Conservation (phyloP, 2,797 vertebrate species). For the Spheniscus humboldti region DNA sequence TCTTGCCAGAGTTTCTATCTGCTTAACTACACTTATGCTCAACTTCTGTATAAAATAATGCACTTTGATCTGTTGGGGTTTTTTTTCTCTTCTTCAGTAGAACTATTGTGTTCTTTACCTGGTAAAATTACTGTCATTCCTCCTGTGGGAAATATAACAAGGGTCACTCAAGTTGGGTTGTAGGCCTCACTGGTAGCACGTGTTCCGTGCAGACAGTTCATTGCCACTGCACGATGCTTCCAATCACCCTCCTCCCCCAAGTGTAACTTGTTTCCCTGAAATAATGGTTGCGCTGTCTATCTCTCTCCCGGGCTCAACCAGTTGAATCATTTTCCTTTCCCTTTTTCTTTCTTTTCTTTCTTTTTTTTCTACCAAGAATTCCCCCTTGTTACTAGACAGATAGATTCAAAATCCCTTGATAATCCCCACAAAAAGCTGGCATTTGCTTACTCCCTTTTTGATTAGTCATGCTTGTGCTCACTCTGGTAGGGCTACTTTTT, state of each 20-base stretch:
- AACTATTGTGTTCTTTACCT: background rate
- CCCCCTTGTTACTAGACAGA: background rate
- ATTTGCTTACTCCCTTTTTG: background rate
- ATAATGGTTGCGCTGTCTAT: background rate
- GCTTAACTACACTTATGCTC: background rate
- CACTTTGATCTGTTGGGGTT: background rate
- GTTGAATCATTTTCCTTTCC: background rate
- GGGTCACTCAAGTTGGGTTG: background rate
- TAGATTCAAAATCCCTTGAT: background rate
- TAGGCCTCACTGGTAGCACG: fast-evolving
- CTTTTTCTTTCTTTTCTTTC: background rate
- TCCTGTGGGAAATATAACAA: background rate
- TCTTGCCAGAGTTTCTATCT: background rate
- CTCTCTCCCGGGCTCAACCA: background rate
- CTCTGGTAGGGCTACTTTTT: background rate
- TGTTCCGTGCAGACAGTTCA: background rate
- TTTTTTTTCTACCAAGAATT: background rate
- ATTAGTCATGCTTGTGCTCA: background rate
- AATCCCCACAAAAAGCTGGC: background rate
- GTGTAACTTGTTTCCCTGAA: background rate
- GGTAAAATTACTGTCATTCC: background rate
- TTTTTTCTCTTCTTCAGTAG: background rate
- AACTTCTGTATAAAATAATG: background rate
- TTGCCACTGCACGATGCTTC: fast-evolving
- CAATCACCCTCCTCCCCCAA: background rate